These are phyloP conservation scores for Drosophila santomea DNA, from an alignment of 1,140 invertebrate genomes.

Conservation along the genomic window DNA sequence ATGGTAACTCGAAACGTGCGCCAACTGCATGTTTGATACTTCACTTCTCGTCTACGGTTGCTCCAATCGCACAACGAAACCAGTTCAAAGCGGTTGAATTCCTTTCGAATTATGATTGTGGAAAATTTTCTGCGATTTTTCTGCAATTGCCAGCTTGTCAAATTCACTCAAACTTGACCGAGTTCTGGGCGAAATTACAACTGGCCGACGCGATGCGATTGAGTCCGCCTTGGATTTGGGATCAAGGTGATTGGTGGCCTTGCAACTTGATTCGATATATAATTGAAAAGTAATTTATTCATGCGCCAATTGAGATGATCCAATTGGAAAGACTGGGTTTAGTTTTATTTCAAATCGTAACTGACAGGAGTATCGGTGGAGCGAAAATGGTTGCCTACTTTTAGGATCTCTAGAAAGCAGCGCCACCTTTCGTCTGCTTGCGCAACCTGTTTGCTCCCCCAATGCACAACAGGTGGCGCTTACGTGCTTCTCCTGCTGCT, in stretches of 20 bases:
- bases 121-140: conserved; percentile 53
- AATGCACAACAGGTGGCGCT: not conserved
- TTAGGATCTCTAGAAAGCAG: not conserved
- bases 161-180: conserved; percentile 66
- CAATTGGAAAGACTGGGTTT: not conserved
- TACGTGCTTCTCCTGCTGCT: conserved; percentile 2
- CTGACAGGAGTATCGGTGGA: not conserved
- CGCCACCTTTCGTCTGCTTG: conserved; percentile 16
- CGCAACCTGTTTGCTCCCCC: too few relatives aligned
- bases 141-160: conserved; percentile 16
- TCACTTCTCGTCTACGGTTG: conserved; percentile 20
- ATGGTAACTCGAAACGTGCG: conserved; percentile 65
- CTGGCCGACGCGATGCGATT: conserved; percentile 53
- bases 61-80: conserved; percentile 23
- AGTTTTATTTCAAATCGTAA: not conserved
- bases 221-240: conserved; percentile 44
- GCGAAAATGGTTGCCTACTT: conserved; percentile 18
- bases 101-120: conserved; percentile 41
- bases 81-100: conserved; percentile 56
- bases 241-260: conserved; percentile 17
- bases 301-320: not conserved
- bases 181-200: conserved; percentile 26
- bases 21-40: conserved; percentile 54
- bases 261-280: conserved; percentile 4
- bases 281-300: conserved; percentile 20